Conservation (phyloP, 2,888 invertebrate species). For the Dromius quadrimaculatus region DNA sequence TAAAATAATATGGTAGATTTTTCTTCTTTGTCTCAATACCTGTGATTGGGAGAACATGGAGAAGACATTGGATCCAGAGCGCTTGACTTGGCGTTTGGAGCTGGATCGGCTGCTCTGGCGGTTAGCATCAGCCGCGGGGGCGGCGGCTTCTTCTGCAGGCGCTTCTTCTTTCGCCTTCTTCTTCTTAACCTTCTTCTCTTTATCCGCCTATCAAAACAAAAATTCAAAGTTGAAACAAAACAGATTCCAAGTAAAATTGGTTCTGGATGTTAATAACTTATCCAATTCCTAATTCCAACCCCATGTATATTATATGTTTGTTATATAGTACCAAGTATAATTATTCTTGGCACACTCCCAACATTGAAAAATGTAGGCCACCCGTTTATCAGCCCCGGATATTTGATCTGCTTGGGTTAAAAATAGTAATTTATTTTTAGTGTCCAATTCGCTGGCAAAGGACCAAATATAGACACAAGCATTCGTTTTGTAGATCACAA, state of each 20-base stretch:
- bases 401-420: constrained; percentile 3
- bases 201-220: constrained; percentile 96
- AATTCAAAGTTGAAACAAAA: too few species aligned
- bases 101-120: constrained; percentile 87
- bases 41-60: constrained; percentile 97
- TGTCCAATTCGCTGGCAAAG: constrained; percentile 44
- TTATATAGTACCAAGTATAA: background rate
- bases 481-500: too few species aligned
- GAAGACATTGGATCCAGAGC: constrained; percentile 95
- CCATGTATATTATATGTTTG: too few species aligned
- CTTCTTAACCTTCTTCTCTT: constrained; percentile 93
- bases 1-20: too few species aligned
- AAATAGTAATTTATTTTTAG: too few species aligned
- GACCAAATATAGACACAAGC: constrained; percentile 53
- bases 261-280: background rate
- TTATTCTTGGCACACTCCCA: too few species aligned
- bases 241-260: background rate
- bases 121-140: constrained; percentile 72
- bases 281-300: too few species aligned
- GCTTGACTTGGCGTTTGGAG: constrained; percentile 83
- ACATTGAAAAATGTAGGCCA: too few species aligned
- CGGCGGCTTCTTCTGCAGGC: constrained; percentile 68
- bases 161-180: constrained; percentile 85
- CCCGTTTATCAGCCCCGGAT: background rate
- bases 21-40: constrained; percentile 56